Evolutionary conservation across 2,797 vertebrate genomes (phyloP), one percentile per base, ranked within the genome.

Genomic region (Heliangelus exortis): DNA sequence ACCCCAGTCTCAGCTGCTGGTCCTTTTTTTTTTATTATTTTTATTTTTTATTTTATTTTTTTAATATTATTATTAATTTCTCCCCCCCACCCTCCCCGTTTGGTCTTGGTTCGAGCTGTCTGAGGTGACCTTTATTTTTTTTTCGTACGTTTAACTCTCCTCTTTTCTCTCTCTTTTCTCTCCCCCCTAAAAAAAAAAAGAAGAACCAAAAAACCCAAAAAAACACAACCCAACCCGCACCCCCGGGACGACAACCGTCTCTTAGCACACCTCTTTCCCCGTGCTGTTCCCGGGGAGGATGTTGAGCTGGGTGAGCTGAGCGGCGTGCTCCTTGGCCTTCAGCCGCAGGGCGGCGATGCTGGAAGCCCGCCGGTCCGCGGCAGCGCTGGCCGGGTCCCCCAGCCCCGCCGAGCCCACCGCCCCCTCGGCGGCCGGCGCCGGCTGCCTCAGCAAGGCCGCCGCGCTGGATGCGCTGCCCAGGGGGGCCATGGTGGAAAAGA

Each of bases 221-320:
- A 36, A 36, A 10, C 36, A 50, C 36, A 36, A 36, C 5, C 4
- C 3, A 16, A 19, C 69, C 87, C 58, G 68, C n/a, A 7, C 36
- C 66, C 72, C 92, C 71, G 28, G 89, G 87, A 8, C 66, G 75
- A 81, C 79, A 18, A 33, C 86, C 84, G 48, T 50, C 41, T 50
- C 95, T 99, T 98, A 99, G 98, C 99, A 99, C 98, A 99, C 99
- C 98, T 99, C 99, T 98, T 99, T 99, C 97, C 99, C 99, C 57
- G 99, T 95, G 95, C 98, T 98, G 96, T 98, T 98, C 33, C 98
- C 92, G 41, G 99, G 99, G 97, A 99, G 98, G 97, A 99, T 99
- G 98, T 99, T 99, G 93, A 99, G 99, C 98, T 99, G 99, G 95
- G 99, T 99, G 96, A 99, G 98, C 98, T 99, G 99, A 71, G 99